Percentiles rank a stretch among this genome's conserved stretches.
Evolutionary conservation across 2,797 vertebrate genomes (phyloP).

Genomic region (Paramormyrops hopkinsi): DNA sequence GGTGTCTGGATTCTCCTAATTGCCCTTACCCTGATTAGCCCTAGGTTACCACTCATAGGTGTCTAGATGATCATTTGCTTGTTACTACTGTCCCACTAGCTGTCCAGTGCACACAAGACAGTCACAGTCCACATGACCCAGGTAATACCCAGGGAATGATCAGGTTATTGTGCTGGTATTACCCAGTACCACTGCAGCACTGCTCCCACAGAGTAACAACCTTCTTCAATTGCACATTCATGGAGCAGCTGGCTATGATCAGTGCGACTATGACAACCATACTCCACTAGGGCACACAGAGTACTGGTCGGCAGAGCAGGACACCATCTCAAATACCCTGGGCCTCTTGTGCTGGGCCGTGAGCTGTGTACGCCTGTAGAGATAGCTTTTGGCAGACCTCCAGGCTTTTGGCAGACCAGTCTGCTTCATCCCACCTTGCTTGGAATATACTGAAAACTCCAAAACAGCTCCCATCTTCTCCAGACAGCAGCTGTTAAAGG

Average conservation of each 20-base stretch:
- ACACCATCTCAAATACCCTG: not conserved
- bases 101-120: not conserved
- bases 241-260: not conserved
- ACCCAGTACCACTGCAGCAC: not conserved
- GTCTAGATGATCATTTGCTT: not conserved
- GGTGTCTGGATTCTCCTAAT: not conserved
- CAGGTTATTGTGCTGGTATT: not conserved
- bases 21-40: not conserved
- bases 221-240: not conserved
- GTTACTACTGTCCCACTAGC: not conserved
- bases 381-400: not conserved
- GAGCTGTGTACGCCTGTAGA: not conserved
- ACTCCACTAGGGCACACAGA: not conserved
- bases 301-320: not conserved
- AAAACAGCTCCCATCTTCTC: not conserved
- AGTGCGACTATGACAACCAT: not conserved
- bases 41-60: not conserved
- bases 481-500: not conserved
- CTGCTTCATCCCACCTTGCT: not conserved
- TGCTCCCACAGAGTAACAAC: not conserved
- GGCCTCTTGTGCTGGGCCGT: not conserved
- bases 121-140: not conserved
- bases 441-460: not conserved
- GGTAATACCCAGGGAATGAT: not conserved
- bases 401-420: not conserved